Evolutionary conservation across 1,140 invertebrate genomes (phyloP), one percentile per base, ranked within the genome.

Genomic region (Andrena cerasifolii): DNA sequence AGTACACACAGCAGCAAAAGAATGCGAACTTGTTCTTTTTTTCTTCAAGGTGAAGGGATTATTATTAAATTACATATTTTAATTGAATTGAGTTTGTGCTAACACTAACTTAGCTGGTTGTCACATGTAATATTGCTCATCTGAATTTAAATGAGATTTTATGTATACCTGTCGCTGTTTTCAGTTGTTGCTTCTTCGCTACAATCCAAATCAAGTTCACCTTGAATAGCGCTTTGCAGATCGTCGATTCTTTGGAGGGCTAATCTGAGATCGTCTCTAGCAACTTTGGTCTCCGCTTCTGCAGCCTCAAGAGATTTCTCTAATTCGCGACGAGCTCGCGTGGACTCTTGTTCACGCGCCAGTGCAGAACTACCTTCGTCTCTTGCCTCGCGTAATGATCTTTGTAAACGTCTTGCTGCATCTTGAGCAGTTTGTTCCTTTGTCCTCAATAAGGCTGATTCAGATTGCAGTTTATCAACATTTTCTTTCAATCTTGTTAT

Each of bases 231-330:
- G 84, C 95, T 94, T 85, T 97, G 97, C 10, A 98, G 91, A 90
- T 98, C 97, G 59, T 97, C 95, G 78, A 98, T 97, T 85, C 97
- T 93, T 89, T 97, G 96, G 80, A 97, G 91, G 7, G 97, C 97
- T 83, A 98, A 91, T 68, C 96, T 94, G 28, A 98, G 93, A 91
- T 98, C 97, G 62, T 95, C 94, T 76, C 94, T 93, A 0, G 94
- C 92, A 12, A 94, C 93, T 51, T 94, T 91, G 3, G 94, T 93
- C 88, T 96, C 95, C 0, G 94, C 93, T 85, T 96, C 95, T 5
- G 94, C 90, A 67, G 93, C 92, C 86, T 96, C 95, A 51, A 96
- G 91, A 76, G 94, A 93, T 88, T 96, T 96, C 82, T 96, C 95
- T 59, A 96, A 86, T 80, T 96, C 95, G 61, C 95, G 94, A 72